Evolutionary conservation across 2,888 invertebrate genomes (phyloP).

Genomic region (Pseudococcus longispinus): DNA sequence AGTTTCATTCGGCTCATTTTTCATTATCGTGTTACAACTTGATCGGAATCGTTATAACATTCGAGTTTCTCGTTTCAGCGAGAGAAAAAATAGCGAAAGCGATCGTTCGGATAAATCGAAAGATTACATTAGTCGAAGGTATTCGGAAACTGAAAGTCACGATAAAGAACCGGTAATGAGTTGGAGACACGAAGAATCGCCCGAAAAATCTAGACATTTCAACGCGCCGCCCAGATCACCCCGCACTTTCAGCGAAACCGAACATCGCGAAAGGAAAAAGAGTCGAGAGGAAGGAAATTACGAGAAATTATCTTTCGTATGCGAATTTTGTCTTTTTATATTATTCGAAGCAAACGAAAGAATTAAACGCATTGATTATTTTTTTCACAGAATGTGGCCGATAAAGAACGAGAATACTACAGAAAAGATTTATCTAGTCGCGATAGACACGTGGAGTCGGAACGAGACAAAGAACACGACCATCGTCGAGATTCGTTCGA

Average conservation of each 20-base stretch:
- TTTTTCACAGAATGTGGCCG: slow-evolving; percentile 9
- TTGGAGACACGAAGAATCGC: slow-evolving; percentile 13
- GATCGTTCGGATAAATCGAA: slow-evolving; percentile 43
- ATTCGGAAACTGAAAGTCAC: slow-evolving; percentile 36
- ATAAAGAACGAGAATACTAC: slow-evolving; percentile 30
- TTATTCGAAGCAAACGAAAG: background rate
- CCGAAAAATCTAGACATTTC: slow-evolving; percentile 24
- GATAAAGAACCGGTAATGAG: slow-evolving; percentile 8
- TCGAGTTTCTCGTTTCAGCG: background rate
- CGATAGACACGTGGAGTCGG: background rate
- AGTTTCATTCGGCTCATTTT: background rate
- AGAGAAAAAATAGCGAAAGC: slow-evolving; percentile 50
- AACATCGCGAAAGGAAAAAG: slow-evolving; percentile 38
- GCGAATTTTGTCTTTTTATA: background rate
- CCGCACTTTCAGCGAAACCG: slow-evolving; percentile 14
- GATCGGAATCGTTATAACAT: background rate
- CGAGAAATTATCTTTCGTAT: background rate
- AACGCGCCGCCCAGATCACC: background rate
- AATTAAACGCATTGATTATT: background rate
- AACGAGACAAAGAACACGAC: slow-evolving; percentile 34
- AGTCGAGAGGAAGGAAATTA: slow-evolving; percentile 42
- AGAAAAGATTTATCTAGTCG: slow-evolving; percentile 30
- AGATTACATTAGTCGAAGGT: background rate
- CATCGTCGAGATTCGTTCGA: slow-evolving; percentile 10
- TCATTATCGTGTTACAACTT: background rate